phyloP scores from a whole-genome alignment of 2,888 invertebrate genomes.

The Monochamus alternatus region DNA sequence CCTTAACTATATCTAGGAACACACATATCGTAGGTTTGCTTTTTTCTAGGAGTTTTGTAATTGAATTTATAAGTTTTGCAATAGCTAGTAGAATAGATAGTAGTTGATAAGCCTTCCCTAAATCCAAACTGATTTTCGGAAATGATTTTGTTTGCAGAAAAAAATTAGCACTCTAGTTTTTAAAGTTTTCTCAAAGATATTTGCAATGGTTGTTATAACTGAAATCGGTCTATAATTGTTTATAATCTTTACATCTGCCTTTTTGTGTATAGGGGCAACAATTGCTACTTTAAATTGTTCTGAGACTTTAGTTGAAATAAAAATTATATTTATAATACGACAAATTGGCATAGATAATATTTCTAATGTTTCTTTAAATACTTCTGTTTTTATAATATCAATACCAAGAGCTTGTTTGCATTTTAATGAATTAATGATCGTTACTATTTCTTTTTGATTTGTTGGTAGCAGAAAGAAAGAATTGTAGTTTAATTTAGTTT shows the following conservation, averaged over 20 bases:
- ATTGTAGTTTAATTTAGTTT: neutral
- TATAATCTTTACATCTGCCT: neutral
- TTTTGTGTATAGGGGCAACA: constrained; percentile 8
- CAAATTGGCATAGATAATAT: neutral
- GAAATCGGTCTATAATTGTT: constrained; percentile 13
- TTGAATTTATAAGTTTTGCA: neutral
- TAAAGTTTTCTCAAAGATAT: constrained; percentile 33
- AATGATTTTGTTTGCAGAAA: constrained; percentile 28
- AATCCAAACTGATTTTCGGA: constrained; percentile 19
- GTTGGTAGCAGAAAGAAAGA: neutral
- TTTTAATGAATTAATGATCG: neutral
- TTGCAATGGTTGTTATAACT: constrained; percentile 6
- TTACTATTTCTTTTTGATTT: neutral
- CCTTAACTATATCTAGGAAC: too few species aligned
- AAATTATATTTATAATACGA: constrained; percentile 13
- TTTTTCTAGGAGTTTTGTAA: too few species aligned
- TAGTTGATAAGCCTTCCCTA: constrained; percentile 23
- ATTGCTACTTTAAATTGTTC: constrained; percentile 18
- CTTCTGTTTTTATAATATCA: constrained; percentile 16
- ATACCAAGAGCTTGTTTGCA: neutral
- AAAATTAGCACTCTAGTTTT: constrained; percentile 17
- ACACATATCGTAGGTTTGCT: too few species aligned
- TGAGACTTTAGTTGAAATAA: neutral
- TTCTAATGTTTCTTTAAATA: neutral
- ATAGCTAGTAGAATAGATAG: too few species aligned